Conservation (phyloP, 2,113 vertebrate genomes). For the Phaetusa simplex region DNA sequence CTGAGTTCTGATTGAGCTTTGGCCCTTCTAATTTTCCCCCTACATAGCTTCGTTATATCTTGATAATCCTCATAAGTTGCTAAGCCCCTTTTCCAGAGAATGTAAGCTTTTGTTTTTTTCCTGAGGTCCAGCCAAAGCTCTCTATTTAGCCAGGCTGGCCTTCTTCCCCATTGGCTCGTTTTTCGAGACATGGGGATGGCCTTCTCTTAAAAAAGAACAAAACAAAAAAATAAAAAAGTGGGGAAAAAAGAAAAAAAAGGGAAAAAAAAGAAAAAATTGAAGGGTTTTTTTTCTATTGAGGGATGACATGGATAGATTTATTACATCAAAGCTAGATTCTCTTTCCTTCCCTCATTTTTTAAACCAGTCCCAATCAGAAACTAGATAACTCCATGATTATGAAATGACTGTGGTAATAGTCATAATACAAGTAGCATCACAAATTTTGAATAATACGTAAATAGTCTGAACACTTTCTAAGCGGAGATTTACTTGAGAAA, state of each 20-base stretch:
- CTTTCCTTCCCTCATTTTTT: neutral
- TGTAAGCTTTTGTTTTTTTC: no score
- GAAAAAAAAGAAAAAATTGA: neutral
- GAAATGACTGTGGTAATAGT: neutral
- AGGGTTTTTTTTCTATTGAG: neutral
- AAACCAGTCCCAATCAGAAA: neutral
- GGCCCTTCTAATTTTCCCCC: no score
- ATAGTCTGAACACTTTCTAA: neutral
- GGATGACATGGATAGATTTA: neutral
- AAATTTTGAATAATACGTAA: conserved; percentile 34
- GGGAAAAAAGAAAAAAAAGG: neutral
- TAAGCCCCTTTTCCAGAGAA: no score
- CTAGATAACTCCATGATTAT: neutral
- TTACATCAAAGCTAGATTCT: neutral
- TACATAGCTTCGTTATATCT: no score
- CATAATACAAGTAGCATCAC: neutral
- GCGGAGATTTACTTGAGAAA: neutral
- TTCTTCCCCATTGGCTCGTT: no score
- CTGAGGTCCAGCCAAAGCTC: no score
- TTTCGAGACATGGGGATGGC: no score
- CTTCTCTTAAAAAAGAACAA: neutral
- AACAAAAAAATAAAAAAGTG: neutral
- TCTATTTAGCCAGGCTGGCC: no score
- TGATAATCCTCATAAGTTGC: no score
- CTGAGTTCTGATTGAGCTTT: no score